Evolutionary conservation across 2,797 vertebrate genomes (phyloP), one percentile per base, ranked within the genome.

Genomic region (Selene dorsalis): DNA sequence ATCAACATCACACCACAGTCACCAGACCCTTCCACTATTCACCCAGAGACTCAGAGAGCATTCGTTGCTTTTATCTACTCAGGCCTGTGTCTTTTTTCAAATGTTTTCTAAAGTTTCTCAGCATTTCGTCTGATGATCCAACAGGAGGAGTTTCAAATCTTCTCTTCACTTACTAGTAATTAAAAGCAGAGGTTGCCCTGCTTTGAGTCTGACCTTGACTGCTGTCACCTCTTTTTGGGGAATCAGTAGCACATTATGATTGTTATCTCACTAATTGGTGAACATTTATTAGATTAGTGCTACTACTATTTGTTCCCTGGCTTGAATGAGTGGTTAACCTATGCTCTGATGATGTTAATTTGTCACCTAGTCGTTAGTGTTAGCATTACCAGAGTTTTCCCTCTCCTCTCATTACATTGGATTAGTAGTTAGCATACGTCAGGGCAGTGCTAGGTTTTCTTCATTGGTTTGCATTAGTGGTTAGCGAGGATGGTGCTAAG

Each of bases 391-490:
- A 12, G 16, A 72, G 79, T 79, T 91, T 90, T 88, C 73, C 38
- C 73, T 89, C 69, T 55, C 90, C 30, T 10, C 26, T 64, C 83
- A 84, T 86, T 86, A 76, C 69, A 43, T 75, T 60, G 17, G 88
- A 87, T 88, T 76, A 78, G 59, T 72, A 50, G 75, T 82, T 83
- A 75, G 75, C 78, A 62, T 66, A 56, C 66, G 75, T 69, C n/a
- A 6, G 52, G 32, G 30, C 66, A 38, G 63, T 47, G 56, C 63
- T 72, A 39, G 71, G 35, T 39, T 69, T 53, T 64, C 78, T 69
- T 77, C 74, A 64, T 83, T 83, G 84, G 77, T 84, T 87, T 87
- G 77, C 81, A 83, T 88, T 90, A 72, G 78, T 60, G 59, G 83
- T 88, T 86, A 84, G 73, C 3, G 38, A 80, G 74, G 80, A 88